Evolutionary conservation across 2,113 vertebrate genomes (phyloP), one percentile per base, ranked within the genome.

Genomic region (Coregonus clupeaformis): DNA sequence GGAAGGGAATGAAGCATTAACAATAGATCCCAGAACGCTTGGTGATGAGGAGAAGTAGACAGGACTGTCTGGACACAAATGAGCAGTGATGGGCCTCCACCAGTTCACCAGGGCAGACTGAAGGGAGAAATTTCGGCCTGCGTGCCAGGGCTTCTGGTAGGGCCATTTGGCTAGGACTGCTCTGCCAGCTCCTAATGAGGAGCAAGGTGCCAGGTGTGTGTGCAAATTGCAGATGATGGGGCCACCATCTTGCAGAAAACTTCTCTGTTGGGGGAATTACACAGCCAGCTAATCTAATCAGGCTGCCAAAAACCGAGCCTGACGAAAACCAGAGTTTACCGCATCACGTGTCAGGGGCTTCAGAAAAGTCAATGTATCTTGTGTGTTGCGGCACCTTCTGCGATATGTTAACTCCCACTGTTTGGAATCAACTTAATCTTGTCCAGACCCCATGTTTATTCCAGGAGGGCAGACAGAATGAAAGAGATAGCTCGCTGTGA

Each of bases 181-280:
- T 74, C 77, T 84, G 84, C 75, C 25, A 52, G 70, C 81, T 77
- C 77, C 81, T 88, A 90, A 90, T 84, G 84, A 90, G 87, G 84
- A 86, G 82, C 82, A 89, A 86, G 71, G 84, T 89, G 85, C 79
- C 84, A 83, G 82, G 69, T 78, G 79, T 45, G 36, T 42, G 73
- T 70, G 67, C 77, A 91, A 89, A 91, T 88, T 89, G 87, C 78
- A 78, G 78, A 88, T 89, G 81, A 93, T 91, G 81, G 84, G 85
- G 72, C 76, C 79, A 18, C 76, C 14, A 3, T 81, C 78, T 84
- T 70, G 77, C 67, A 71, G 82, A 74, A 72, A 88, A 88, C 29
- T 22, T 82, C 80, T 85, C 77, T 20, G 77, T 85, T 76, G 69
- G 85, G 82, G 80, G 77, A 81, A 89, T 89, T 84, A 89, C 74